These are phyloP conservation scores for Gymnodraco acuticeps DNA, from an alignment of 2,797 vertebrate species.

Conservation along the genomic window DNA sequence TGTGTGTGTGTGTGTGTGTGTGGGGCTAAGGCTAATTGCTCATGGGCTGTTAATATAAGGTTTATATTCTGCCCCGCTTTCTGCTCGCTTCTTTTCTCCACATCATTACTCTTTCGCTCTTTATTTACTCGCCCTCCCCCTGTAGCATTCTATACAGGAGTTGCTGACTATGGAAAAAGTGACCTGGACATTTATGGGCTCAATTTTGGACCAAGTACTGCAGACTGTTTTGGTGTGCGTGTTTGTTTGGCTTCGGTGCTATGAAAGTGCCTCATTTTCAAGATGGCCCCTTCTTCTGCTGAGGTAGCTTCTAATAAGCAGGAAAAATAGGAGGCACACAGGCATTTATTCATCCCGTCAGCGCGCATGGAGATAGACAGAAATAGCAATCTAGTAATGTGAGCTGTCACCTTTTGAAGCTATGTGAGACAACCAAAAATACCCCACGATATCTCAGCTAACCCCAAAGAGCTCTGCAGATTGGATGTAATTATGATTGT, in stretches of 20 bases:
- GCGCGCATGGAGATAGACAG: constrained; percentile 15
- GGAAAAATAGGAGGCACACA: constrained; percentile 26
- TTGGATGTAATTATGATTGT: constrained; percentile 47
- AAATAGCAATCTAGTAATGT: constrained; percentile 32
- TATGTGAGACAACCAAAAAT: constrained; percentile 40
- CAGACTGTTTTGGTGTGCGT: constrained; percentile 35
- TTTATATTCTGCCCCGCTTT: constrained; percentile 56
- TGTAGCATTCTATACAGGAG: constrained; percentile 64
- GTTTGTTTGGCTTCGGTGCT: constrained; percentile 58
- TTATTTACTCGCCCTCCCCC: constrained; percentile 44
- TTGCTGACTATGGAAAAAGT: constrained; percentile 83
- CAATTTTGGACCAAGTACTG: constrained; percentile 65
- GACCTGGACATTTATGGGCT: constrained; percentile 74
- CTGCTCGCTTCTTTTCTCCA: constrained; percentile 24
- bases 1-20: constrained; percentile 30
- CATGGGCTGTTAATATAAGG: constrained; percentile 54
- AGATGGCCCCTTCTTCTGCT: constrained; percentile 37
- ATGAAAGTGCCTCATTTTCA: constrained; percentile 53
- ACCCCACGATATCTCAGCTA: constrained; percentile 23
- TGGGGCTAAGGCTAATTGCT: constrained; percentile 71
- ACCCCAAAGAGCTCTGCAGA: constrained; percentile 33
- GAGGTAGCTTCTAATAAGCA: constrained; percentile 23
- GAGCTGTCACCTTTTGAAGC: constrained; percentile 46
- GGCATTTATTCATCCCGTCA: background rate
- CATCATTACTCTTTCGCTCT: constrained; percentile 38